A percentile compares a stretch with the other conserved stretches of the same genome.
Conservation (phyloP, 1,140 invertebrate genomes). For the Sitophilus oryzae region DNA sequence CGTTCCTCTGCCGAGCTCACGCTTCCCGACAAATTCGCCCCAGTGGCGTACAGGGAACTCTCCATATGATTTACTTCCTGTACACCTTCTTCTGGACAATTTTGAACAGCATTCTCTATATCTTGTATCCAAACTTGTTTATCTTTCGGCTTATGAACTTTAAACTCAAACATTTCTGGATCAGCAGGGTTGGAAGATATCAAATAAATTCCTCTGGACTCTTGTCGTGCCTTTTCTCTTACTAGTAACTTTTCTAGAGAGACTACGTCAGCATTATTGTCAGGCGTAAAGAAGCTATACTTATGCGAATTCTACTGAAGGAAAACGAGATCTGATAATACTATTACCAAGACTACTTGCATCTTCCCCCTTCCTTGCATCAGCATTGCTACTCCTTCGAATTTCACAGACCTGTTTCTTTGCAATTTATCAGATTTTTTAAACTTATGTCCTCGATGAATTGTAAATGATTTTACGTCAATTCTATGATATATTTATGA, state of each 20-base stretch:
- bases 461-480: constrained; percentile 85
- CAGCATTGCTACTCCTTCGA: constrained; percentile 76
- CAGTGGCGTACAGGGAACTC: constrained; percentile 62
- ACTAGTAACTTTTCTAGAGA: constrained; percentile 86
- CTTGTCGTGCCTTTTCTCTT: constrained; percentile 85
- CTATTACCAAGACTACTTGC: too few relatives aligned
- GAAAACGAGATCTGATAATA: constrained; percentile 87
- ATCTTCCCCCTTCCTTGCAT: constrained; percentile 81
- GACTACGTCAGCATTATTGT: constrained; percentile 86
- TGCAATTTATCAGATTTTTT: constrained; percentile 89
- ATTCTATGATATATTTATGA: constrained; percentile 89
- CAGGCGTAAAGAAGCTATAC: constrained; percentile 76
- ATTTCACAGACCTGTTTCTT: constrained; percentile 75
- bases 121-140: too few relatives aligned
- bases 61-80: constrained; percentile 67
- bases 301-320: constrained; percentile 80
- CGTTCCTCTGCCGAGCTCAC: constrained; percentile 90
- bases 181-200: constrained; percentile 80
- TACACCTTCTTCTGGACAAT: too few relatives aligned
- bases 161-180: constrained; percentile 93
- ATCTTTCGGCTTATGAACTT: too few relatives aligned
- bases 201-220: constrained; percentile 81
- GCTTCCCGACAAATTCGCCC: constrained; percentile 75
- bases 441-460: too few relatives aligned
- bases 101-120: too few relatives aligned